Evolutionary conservation across 1,140 invertebrate species (phyloP).

Genomic region (Bombus confusus): DNA sequence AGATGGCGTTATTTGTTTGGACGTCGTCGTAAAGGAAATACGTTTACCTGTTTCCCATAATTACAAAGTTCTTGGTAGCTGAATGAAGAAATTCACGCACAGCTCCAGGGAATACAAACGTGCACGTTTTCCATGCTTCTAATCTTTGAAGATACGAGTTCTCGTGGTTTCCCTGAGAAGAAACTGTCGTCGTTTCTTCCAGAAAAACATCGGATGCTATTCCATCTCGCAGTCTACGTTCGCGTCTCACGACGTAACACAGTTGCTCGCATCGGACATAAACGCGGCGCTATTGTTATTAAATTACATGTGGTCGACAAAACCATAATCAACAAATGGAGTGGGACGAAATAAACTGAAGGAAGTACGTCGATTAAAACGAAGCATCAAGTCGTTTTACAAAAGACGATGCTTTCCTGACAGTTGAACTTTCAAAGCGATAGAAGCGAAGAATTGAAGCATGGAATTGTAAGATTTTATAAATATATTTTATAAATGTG

Average conservation of each 20-base stretch:
- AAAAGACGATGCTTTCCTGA: background rate
- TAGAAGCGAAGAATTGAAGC: background rate
- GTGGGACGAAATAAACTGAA: background rate
- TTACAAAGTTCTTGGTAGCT: slow-evolving; percentile 4
- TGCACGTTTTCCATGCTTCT: background rate
- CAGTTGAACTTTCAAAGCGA: background rate
- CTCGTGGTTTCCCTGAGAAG: background rate
- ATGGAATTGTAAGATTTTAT: background rate
- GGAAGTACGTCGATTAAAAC: background rate
- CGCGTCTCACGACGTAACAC: background rate
- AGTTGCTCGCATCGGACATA: background rate
- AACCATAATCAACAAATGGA: background rate
- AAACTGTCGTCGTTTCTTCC: background rate
- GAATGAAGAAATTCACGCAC: slow-evolving; percentile 8
- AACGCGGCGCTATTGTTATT: background rate
- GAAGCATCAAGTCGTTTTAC: background rate
- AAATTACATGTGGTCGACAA: background rate
- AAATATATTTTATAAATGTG: background rate
- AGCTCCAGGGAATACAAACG: background rate
- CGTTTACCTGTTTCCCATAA: slow-evolving; percentile 28
- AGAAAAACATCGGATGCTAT: background rate
- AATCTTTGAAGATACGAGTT: background rate
- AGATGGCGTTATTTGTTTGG: background rate
- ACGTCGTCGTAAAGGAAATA: slow-evolving; percentile 26
- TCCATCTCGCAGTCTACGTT: background rate